phyloP scores from a whole-genome alignment of 2,113 vertebrate species.

The Neolamprologus variostigma region DNA sequence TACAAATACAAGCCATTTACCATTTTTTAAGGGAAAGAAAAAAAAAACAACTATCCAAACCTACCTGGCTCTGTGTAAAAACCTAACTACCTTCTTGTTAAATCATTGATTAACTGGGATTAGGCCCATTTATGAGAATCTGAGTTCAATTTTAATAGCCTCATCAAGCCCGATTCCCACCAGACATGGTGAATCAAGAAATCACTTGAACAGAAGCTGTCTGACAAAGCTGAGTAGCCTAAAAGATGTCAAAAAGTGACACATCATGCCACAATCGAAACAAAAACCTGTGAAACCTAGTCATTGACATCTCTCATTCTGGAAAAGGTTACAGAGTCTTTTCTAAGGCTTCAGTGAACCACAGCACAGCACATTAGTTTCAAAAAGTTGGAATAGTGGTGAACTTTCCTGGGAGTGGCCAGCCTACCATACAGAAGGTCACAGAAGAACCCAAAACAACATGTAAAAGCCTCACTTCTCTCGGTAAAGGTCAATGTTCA shows the following conservation, averaged over 20 bases:
- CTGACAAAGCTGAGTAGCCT: background rate
- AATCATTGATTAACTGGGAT: background rate
- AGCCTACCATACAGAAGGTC: background rate
- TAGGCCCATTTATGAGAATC: background rate
- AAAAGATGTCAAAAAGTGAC: background rate
- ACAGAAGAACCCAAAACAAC: background rate
- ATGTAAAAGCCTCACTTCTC: background rate
- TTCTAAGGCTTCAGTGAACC: background rate
- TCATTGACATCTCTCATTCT: background rate
- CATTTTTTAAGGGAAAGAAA: background rate
- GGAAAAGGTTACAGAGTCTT: background rate
- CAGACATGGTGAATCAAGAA: background rate
- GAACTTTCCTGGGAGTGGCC: background rate
- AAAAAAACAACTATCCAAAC: background rate
- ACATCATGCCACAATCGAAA: background rate
- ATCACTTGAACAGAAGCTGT: background rate
- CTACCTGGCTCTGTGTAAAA: background rate
- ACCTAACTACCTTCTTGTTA: background rate
- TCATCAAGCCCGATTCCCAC: background rate
- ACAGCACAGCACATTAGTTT: background rate
- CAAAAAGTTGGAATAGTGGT: background rate
- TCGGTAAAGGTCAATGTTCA: background rate
- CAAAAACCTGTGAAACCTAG: background rate
- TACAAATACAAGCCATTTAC: background rate
- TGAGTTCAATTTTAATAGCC: background rate